A percentile compares a stretch with the other conserved stretches of the same genome.
phyloP scores from a whole-genome alignment of 2,888 invertebrate genomes.

The Aphrophora alni region DNA sequence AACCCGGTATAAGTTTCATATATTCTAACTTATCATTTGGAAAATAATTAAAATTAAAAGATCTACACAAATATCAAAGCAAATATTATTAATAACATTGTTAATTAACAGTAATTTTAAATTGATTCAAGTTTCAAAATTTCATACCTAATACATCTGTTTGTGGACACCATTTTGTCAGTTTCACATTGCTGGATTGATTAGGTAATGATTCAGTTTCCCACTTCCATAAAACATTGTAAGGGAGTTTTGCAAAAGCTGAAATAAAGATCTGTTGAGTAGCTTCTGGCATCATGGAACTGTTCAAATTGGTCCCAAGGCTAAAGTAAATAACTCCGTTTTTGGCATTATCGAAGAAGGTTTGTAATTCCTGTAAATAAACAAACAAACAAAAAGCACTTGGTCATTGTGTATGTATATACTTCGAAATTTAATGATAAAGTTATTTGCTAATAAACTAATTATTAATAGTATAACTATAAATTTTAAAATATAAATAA shows the following conservation, averaged over 20 bases:
- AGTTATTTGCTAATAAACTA: too few species aligned
- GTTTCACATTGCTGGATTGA: not conserved
- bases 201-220: not conserved
- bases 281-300: not conserved
- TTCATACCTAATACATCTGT: not conserved
- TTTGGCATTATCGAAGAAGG: constrained; percentile 2
- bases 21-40: too few species aligned
- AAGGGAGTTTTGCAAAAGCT: too few species aligned
- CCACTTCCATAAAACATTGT: too few species aligned
- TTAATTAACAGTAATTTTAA: not conserved
- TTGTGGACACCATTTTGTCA: not conserved
- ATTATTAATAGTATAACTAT: too few species aligned
- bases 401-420: too few species aligned
- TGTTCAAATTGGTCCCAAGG: not conserved
- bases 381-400: too few species aligned
- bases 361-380: constrained; percentile 4
- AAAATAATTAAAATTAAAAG: too few species aligned
- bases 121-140: not conserved
- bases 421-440: too few species aligned
- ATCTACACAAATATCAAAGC: too few species aligned
- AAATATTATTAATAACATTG: not conserved
- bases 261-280: not conserved
- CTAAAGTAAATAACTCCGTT: constrained; percentile 22
- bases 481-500: too few species aligned
- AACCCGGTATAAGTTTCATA: not conserved